phyloP scores from a whole-genome alignment of 37 sponge, comb jelly and placozoan species.

The Crambe crambe region DNA sequence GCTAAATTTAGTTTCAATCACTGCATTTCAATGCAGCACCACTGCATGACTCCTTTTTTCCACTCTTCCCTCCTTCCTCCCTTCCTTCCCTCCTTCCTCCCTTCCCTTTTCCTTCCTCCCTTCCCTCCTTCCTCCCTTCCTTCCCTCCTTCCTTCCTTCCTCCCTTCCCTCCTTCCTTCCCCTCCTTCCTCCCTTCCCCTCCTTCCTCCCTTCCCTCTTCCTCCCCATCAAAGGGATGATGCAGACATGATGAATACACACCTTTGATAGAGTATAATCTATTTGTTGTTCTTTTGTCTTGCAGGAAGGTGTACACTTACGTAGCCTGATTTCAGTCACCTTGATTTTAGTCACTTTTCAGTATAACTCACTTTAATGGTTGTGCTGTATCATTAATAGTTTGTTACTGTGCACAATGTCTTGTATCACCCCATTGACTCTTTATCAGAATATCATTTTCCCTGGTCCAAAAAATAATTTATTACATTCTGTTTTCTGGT shows the following conservation, averaged over 20 bases:
- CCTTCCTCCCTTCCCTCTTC: not conserved
- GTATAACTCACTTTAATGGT: no score
- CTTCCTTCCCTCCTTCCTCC: not conserved
- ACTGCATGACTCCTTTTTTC: slow-evolving; percentile 2
- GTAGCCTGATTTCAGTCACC: slow-evolving; percentile 59
- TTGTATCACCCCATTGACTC: no score
- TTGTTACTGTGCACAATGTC: no score
- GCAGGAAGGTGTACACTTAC: slow-evolving; percentile 92
- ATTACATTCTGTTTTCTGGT: no score
- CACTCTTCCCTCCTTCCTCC: not conserved
- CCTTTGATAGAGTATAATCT: no score
- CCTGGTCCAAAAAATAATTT: no score
- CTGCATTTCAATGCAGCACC: not conserved
- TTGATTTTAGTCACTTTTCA: not conserved
- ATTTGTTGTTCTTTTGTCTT: slow-evolving; percentile 9
- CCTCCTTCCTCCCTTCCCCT: not conserved
- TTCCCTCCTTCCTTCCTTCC: not conserved
- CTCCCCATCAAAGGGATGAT: no score
- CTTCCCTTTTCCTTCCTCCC: not conserved
- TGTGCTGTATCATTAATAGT: no score
- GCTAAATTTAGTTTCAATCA: not conserved
- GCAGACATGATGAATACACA: no score
- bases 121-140: not conserved
- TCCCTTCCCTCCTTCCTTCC: not conserved
- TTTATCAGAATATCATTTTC: no score